phyloP scores from a whole-genome alignment of 2,113 vertebrate genomes.

The Caranx melampygus region DNA sequence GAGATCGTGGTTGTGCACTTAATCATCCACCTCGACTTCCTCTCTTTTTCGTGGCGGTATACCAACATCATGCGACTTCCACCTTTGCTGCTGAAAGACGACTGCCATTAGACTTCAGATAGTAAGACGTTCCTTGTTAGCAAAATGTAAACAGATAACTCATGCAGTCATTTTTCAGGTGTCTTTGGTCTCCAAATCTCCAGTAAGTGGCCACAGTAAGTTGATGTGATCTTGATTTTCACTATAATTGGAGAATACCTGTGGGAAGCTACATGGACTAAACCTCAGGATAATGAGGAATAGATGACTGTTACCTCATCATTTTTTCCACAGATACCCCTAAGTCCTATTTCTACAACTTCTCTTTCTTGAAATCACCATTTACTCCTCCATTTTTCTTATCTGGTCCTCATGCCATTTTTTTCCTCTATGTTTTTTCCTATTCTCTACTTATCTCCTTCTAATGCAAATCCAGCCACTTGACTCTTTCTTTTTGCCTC shows the following conservation, averaged over 20 bases:
- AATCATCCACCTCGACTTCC: slow-evolving; percentile 28
- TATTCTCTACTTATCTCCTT: background rate
- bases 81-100: slow-evolving; percentile 35
- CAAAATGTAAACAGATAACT: slow-evolving; percentile 12
- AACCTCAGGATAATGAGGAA: slow-evolving; percentile 3
- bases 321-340: slow-evolving; percentile 24
- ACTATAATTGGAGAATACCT: background rate
- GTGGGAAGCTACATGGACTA: slow-evolving; percentile 6
- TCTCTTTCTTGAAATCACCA: background rate
- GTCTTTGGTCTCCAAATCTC: background rate
- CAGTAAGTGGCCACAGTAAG: background rate
- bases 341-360: background rate
- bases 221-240: background rate
- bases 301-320: slow-evolving; percentile 26
- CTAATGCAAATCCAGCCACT: slow-evolving; percentile 3
- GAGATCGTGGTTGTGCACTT: background rate
- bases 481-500: slow-evolving; percentile 15
- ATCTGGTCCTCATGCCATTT: background rate
- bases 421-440: slow-evolving; percentile 5
- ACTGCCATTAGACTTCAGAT: slow-evolving; percentile 2
- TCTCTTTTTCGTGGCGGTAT: slow-evolving; percentile 9
- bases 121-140: background rate
- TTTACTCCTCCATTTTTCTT: slow-evolving; percentile 1
- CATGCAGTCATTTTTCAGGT: background rate
- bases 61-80: background rate